Conservation (phyloP, 2,888 invertebrate species). For the Acrobasis repandana region DNA sequence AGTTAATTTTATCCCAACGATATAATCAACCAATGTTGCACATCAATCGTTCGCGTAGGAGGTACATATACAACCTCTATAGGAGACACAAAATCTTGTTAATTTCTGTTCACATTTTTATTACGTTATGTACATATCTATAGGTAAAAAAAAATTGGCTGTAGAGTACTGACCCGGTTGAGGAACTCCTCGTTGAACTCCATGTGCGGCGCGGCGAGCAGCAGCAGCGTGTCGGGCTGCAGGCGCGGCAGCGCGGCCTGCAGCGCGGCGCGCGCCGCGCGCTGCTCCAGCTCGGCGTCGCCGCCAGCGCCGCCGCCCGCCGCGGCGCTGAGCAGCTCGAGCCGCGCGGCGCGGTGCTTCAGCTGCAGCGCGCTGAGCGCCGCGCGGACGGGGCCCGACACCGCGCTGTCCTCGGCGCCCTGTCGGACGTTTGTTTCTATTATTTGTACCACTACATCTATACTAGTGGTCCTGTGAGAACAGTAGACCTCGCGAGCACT, state of each 20-base stretch:
- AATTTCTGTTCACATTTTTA: no score
- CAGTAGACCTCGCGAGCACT: no score
- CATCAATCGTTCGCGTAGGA: no score
- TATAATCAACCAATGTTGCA: no score
- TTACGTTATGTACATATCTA: no score
- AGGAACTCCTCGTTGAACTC: constrained; percentile 92
- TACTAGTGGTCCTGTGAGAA: no score
- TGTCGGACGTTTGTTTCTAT: not conserved
- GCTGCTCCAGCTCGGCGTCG: constrained; percentile 26
- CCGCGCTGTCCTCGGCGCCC: constrained; percentile 27
- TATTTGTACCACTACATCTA: no score
- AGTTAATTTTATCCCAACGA: no score
- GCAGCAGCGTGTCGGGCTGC: constrained; percentile 87
- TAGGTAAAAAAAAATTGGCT: no score
- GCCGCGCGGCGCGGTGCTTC: constrained; percentile 31
- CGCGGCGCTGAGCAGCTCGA: constrained; percentile 33
- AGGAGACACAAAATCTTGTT: no score
- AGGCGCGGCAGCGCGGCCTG: constrained; percentile 86
- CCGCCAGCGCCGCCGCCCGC: constrained; percentile 15
- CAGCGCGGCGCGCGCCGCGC: constrained; percentile 28
- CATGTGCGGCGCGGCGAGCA: constrained; percentile 86
- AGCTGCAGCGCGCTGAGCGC: constrained; percentile 27
- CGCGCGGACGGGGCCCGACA: constrained; percentile 32
- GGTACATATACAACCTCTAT: no score
- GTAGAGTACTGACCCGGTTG: constrained; percentile 87